phyloP scores from a whole-genome alignment of 2,797 vertebrate genomes.

The Acanthurus leucopareius region DNA sequence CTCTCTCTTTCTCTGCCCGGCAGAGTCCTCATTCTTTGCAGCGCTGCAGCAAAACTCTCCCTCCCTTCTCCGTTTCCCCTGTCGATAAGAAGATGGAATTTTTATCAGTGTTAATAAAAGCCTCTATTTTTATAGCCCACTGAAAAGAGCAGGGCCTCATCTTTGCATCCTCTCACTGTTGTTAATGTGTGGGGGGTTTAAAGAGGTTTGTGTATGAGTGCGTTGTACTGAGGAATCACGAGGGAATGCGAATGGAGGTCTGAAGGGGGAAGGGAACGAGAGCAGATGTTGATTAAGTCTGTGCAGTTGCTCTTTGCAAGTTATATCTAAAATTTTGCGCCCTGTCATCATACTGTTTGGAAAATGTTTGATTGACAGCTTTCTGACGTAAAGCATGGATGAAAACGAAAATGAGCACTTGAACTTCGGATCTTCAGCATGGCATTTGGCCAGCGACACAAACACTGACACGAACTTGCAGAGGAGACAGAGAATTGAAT shows the following conservation, averaged over 20 bases:
- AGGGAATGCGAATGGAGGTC: conserved; percentile 28
- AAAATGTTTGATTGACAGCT: conserved; percentile 17
- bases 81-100: conserved; percentile 72
- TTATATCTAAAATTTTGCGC: neutral
- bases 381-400: conserved; percentile 4
- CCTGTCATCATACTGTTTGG: conserved; percentile 2
- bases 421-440: neutral
- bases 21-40: conserved; percentile 60
- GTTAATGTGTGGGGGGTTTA: conserved; percentile 41
- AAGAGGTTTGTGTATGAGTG: conserved; percentile 1
- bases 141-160: conserved; percentile 52
- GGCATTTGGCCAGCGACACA: neutral
- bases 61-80: conserved; percentile 57
- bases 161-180: conserved; percentile 40
- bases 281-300: neutral
- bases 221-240: conserved; percentile 8
- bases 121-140: conserved; percentile 66
- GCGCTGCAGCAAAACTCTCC: conserved; percentile 64
- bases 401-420: neutral
- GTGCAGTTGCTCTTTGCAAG: neutral
- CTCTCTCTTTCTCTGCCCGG: conserved; percentile 38
- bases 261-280: conserved; percentile 11
- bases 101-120: conserved; percentile 75
- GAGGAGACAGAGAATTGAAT: neutral
- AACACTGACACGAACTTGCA: neutral